Percentiles rank a stretch among this genome's conserved stretches.
phyloP scores from a whole-genome alignment of 2,113 vertebrate species.

The Martes martes region DNA sequence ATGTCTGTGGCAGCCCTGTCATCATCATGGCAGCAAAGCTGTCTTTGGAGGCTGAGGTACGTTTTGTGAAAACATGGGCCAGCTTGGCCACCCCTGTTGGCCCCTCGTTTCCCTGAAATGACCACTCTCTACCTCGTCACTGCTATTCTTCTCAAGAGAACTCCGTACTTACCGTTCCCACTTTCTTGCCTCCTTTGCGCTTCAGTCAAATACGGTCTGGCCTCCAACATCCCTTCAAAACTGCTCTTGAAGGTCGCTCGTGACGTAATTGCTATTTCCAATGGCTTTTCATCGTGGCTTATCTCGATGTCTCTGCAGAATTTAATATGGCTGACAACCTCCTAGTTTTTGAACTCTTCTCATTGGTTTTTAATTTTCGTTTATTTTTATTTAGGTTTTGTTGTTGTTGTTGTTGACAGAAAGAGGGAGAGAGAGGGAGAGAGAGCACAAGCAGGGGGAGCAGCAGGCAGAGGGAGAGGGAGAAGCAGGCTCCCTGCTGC shows the following conservation, averaged over 20 bases:
- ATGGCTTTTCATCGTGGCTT: constrained; percentile 14
- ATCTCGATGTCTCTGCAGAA: constrained; percentile 38
- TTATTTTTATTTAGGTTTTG: too few relatives aligned
- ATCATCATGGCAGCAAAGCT: neutral
- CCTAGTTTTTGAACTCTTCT: constrained; percentile 11
- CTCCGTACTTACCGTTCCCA: neutral
- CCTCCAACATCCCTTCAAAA: neutral
- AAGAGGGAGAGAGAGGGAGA: too few relatives aligned
- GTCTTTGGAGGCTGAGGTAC: neutral
- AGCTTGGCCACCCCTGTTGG: neutral
- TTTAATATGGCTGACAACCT: neutral
- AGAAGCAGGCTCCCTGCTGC: too few relatives aligned
- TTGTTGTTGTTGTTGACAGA: too few relatives aligned
- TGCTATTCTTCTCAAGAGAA: neutral
- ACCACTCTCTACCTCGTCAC: neutral
- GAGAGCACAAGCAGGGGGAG: too few relatives aligned
- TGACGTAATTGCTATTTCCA: constrained; percentile 24
- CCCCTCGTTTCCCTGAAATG: neutral
- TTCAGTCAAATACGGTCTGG: neutral
- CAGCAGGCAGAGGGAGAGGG: too few relatives aligned
- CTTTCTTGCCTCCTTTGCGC: neutral
- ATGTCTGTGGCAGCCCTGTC: neutral
- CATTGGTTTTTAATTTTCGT: neutral
- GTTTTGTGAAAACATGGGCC: neutral
- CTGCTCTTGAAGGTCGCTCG: constrained; percentile 9